Percentiles rank a stretch among this genome's conserved stretches.
Evolutionary conservation across 1,140 invertebrate genomes (phyloP).

Genomic region (Solen grandis): DNA sequence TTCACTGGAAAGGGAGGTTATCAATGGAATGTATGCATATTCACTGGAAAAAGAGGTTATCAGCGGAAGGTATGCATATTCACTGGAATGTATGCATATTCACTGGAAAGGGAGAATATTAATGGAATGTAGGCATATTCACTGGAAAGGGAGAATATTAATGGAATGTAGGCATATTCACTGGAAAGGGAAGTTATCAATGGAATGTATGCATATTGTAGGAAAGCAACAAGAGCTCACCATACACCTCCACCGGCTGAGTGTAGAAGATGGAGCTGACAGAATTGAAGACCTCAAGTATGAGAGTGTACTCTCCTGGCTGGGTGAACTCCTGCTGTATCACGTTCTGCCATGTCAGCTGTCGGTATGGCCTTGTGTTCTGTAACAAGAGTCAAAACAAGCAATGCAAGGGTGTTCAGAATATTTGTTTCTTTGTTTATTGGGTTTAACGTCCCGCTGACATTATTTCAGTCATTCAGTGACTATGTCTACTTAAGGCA

Average conservation of each 20-base stretch:
- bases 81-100: too few species aligned
- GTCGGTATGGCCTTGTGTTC: constrained; percentile 23
- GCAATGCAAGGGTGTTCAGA: background rate
- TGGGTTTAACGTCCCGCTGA: background rate
- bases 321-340: constrained; percentile 42
- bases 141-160: too few species aligned
- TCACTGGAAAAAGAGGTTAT: too few species aligned
- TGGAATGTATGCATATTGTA: too few species aligned
- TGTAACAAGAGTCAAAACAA: constrained; percentile 12
- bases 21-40: too few species aligned
- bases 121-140: too few species aligned
- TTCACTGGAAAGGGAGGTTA: too few species aligned
- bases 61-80: too few species aligned
- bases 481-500: too few species aligned
- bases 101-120: too few species aligned
- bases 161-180: too few species aligned
- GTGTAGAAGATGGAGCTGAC: constrained; percentile 53
- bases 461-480: background rate
- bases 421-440: background rate
- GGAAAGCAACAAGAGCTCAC: constrained; percentile 31
- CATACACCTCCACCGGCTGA: constrained; percentile 42
- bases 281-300: constrained; percentile 49
- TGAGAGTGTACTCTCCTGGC: constrained; percentile 48
- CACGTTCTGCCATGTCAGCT: constrained; percentile 49
- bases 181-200: too few species aligned